These are phyloP conservation scores for Plagodis dolabraria DNA, from an alignment of 2,888 invertebrate genomes.

Conservation along the genomic window DNA sequence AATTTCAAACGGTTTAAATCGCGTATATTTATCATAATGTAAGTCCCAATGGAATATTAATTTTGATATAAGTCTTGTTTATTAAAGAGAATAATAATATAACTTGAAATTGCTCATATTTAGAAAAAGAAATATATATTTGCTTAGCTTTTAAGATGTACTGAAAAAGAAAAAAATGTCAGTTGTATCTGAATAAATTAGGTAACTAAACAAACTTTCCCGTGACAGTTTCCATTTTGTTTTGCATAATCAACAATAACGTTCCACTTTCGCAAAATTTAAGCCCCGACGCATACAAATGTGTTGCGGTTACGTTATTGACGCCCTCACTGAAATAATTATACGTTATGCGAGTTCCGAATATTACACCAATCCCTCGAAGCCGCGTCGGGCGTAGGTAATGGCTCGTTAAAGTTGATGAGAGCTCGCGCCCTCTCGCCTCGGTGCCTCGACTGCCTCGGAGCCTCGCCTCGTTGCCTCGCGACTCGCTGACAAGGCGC, in stretches of 20 bases:
- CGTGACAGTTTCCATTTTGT: slow-evolving; percentile 15
- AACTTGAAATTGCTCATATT: too few species aligned
- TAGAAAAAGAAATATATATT: too few species aligned
- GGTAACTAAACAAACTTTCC: neutral
- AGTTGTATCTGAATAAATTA: too few species aligned
- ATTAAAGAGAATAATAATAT: too few species aligned
- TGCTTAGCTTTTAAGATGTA: too few species aligned
- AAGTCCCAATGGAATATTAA: too few species aligned
- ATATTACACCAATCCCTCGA: slow-evolving; percentile 73
- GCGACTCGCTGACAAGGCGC: slow-evolving; percentile 53
- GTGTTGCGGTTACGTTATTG: slow-evolving; percentile 72
- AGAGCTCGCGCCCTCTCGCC: slow-evolving; percentile 66
- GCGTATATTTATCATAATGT: too few species aligned
- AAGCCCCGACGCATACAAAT: slow-evolving; percentile 62
- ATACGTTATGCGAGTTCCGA: slow-evolving; percentile 77
- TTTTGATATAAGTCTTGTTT: too few species aligned
- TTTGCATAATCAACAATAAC: slow-evolving; percentile 24
- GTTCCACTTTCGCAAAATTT: slow-evolving; percentile 43
- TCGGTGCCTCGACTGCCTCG: slow-evolving; percentile 46
- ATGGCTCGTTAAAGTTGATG: slow-evolving; percentile 84
- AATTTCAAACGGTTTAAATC: too few species aligned
- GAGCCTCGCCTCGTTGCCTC: slow-evolving; percentile 51
- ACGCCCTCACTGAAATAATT: slow-evolving; percentile 79
- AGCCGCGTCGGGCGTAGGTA: slow-evolving; percentile 57
- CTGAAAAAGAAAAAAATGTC: too few species aligned